Evolutionary conservation across 2,797 vertebrate genomes (phyloP).

Genomic region (Amblyraja radiata): DNA sequence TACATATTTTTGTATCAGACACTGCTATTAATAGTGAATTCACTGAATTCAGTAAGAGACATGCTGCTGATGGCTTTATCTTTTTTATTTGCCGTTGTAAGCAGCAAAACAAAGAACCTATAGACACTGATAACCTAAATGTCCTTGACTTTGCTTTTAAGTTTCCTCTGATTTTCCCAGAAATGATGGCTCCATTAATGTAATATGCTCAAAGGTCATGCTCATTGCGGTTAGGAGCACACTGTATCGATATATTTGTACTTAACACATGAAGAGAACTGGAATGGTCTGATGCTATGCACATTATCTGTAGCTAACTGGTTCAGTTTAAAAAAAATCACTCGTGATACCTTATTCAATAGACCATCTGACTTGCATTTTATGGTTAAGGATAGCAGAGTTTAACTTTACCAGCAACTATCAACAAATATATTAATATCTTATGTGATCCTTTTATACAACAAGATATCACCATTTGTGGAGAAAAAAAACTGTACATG

Average conservation of each 20-base stretch:
- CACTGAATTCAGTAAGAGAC: too few species aligned
- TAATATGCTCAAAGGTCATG: slow-evolving; percentile 10
- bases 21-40: too few species aligned
- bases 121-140: background rate
- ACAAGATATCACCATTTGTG: background rate
- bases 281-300: background rate
- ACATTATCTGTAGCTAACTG: slow-evolving; percentile 13
- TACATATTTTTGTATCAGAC: too few species aligned
- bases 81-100: too few species aligned
- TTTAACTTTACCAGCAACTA: background rate
- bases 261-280: background rate
- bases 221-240: background rate
- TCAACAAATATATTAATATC: background rate
- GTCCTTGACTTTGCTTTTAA: background rate
- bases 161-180: slow-evolving; percentile 16
- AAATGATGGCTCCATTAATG: slow-evolving; percentile 30
- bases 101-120: background rate
- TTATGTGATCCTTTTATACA: background rate
- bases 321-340: background rate
- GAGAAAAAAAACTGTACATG: background rate
- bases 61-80: too few species aligned
- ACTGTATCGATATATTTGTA: slow-evolving; percentile 1
- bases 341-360: background rate
- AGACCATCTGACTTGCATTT: background rate
- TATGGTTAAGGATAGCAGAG: background rate